Evolutionary conservation across 2,888 invertebrate species (phyloP), one percentile per base, ranked within the genome.

Genomic region (Altica lythri): DNA sequence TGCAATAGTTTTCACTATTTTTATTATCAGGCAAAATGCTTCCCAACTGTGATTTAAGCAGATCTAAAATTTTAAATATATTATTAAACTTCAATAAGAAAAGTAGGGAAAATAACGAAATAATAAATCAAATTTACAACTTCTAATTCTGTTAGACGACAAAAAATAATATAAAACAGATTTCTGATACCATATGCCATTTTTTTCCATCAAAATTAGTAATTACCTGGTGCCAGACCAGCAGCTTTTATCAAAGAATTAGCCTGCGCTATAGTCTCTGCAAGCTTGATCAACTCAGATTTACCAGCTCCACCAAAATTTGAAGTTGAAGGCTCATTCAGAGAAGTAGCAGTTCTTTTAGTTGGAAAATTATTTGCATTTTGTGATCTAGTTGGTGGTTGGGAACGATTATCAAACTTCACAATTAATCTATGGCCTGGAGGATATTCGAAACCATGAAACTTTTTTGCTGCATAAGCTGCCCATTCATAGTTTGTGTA

Each of bases 381-480:
- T n/a, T n/a, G n/a, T 13, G 25, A 35, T n/a, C 38, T 13, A 8
- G 62, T 65, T 4, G 76, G 75, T n/a, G n/a, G n/a, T n/a, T n/a
- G n/a, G n/a, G n/a, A n/a, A n/a, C n/a, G n/a, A 35, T 71, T 72
- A 52, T 86, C 85, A 8, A 86, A 86, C 68, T 85, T 85, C 1
- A 91, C 88, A 68, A 89, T 89, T 61, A 95, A 80, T 56, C 88
- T 82, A 68, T 87, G 85, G 12, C 94, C 94, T 14, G 91, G 89
- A 0, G 95, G 95, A 77, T 94, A 95, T 75, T 95, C 95, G 75
- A 95, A 89, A 2, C 90, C 89, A 74, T 95, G 89, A 35, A 95
- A 80, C 75, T 94, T 94, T 62, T 92, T 89, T 64, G 87, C 84
- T 38, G 89, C 90, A 77, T 90, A 89, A 0, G 84, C 85, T 14